Evolutionary conservation across 1,140 invertebrate genomes (phyloP).

Genomic region (Drosophila eugracilis): DNA sequence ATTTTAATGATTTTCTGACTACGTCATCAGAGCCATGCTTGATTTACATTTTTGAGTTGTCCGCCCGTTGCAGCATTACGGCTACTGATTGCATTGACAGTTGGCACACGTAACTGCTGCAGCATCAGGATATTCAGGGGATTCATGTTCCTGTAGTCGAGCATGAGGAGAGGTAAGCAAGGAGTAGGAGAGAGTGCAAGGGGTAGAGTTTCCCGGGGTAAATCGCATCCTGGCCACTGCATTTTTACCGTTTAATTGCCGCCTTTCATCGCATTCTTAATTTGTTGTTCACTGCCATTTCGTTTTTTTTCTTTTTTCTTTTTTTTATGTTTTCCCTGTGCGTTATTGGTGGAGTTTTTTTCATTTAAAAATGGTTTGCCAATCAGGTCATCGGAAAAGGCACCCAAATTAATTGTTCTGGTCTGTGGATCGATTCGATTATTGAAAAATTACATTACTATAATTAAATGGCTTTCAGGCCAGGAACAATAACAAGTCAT

Average conservation of each 20-base stretch:
- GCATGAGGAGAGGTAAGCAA: no score
- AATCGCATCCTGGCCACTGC: slow-evolving; percentile 33
- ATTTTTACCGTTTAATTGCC: slow-evolving; percentile 58
- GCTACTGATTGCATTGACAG: slow-evolving; percentile 55
- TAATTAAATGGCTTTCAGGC: slow-evolving; percentile 48
- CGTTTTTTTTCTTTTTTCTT: background rate
- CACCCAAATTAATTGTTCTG: slow-evolving; percentile 38
- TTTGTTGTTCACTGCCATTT: slow-evolving; percentile 38
- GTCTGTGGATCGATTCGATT: slow-evolving; percentile 38
- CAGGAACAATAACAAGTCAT: slow-evolving; percentile 34
- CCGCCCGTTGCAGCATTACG: slow-evolving; percentile 33
- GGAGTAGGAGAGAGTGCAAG: background rate
- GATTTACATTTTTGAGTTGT: slow-evolving; percentile 62
- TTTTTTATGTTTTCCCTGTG: no score
- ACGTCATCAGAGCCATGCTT: slow-evolving; percentile 53
- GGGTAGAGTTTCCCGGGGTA: background rate
- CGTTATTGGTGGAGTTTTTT: slow-evolving; percentile 26
- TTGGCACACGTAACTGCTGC: slow-evolving; percentile 55
- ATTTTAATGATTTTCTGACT: slow-evolving; percentile 58
- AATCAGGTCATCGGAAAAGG: slow-evolving; percentile 41
- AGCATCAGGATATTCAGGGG: slow-evolving; percentile 25
- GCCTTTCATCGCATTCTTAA: slow-evolving; percentile 54
- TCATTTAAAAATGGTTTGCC: slow-evolving; percentile 54
- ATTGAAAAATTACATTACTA: slow-evolving; percentile 46
- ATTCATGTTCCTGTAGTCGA: no score